Conservation (phyloP, 2,888 invertebrate genomes). For the Galerucella nymphaeae region DNA sequence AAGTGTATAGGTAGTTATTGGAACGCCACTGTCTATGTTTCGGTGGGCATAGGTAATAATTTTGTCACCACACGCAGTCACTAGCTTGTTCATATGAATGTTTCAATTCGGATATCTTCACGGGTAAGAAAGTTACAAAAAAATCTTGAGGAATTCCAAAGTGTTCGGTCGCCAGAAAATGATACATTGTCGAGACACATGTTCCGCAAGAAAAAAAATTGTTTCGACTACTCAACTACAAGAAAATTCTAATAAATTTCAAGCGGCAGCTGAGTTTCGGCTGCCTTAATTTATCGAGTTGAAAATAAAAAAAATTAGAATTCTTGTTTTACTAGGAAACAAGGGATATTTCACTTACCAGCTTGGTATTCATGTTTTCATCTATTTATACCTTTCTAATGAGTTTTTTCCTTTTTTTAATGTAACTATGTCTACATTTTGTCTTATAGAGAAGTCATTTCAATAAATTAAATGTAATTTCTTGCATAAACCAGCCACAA, state of each 20-base stretch:
- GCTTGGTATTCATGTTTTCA: slow-evolving; percentile 26
- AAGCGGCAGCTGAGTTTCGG: slow-evolving; percentile 39
- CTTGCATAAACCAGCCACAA: no score
- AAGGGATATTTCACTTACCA: slow-evolving; percentile 36
- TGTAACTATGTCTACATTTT: neutral
- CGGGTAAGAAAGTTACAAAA: slow-evolving; percentile 54
- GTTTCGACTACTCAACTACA: slow-evolving; percentile 44
- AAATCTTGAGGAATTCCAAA: slow-evolving; percentile 52
- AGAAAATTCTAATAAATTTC: slow-evolving; percentile 48
- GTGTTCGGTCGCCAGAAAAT: slow-evolving; percentile 52
- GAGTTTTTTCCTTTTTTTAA: neutral
- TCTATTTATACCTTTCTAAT: slow-evolving; percentile 23
- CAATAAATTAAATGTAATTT: no score
- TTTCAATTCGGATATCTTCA: slow-evolving; percentile 59
- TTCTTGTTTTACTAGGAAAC: slow-evolving; percentile 41
- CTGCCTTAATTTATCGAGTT: slow-evolving; percentile 36
- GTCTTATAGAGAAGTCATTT: neutral
- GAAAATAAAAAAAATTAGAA: slow-evolving; percentile 33
- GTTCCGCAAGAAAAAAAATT: slow-evolving; percentile 50
- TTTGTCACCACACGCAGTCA: slow-evolving; percentile 62
- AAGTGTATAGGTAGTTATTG: no score
- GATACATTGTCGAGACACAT: slow-evolving; percentile 51
- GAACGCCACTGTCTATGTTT: slow-evolving; percentile 53
- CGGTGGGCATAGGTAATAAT: slow-evolving; percentile 61
- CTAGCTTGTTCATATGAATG: slow-evolving; percentile 61